Percentiles rank a stretch among this genome's conserved stretches.
Conservation (phyloP, 1,140 invertebrate genomes). For the Capitella teleta region DNA sequence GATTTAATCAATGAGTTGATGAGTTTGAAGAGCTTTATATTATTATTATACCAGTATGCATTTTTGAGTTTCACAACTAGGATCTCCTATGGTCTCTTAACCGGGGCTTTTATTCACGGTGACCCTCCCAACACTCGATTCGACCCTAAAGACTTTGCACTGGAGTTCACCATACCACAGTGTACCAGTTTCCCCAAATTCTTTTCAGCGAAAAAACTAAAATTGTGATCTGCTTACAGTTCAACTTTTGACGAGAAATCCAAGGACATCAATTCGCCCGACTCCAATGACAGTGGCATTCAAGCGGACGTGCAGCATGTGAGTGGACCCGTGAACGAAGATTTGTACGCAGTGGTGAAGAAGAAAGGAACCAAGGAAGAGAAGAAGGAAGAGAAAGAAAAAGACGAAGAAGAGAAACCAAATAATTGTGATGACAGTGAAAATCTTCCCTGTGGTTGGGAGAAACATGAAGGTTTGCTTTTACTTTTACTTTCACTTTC, state of each 20-base stretch:
- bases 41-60: no score
- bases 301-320: slow-evolving; percentile 21
- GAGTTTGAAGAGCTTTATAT: no score
- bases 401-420: background rate
- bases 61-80: no score
- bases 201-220: background rate
- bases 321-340: slow-evolving; percentile 17
- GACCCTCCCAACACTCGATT: no score
- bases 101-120: background rate
- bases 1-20: no score
- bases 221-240: background rate
- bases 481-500: no score
- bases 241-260: slow-evolving; percentile 14
- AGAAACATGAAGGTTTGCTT: slow-evolving; percentile 73
- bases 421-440: background rate
- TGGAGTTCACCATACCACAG: no score
- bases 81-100: no score
- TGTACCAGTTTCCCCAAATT: background rate
- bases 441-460: slow-evolving; percentile 65
- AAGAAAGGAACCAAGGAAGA: slow-evolving; percentile 14
- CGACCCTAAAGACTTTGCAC: background rate
- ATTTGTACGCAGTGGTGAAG: slow-evolving; percentile 24
- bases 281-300: slow-evolving; percentile 40
- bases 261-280: slow-evolving; percentile 36
- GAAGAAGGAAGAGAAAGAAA: background rate